Conservation (phyloP, 1,140 invertebrate genomes). For the Helicoverpa armigera region DNA sequence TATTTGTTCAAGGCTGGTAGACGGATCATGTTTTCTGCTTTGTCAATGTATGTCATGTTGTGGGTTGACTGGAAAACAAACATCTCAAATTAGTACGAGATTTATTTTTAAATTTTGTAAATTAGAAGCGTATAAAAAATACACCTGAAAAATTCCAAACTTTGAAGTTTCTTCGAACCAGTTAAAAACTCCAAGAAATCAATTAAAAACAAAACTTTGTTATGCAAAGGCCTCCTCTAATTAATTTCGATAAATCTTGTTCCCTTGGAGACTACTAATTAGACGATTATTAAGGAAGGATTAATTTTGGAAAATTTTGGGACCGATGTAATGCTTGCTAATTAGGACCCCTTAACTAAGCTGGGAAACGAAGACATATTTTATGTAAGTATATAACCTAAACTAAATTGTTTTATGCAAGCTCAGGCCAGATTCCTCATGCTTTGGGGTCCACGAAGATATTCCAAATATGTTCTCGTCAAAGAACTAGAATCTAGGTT, state of each 20-base stretch:
- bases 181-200: neutral
- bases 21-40: conserved; percentile 71
- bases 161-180: neutral
- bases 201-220: neutral
- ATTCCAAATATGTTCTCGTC: too few species aligned
- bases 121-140: too few species aligned
- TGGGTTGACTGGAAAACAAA: conserved; percentile 55
- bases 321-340: neutral
- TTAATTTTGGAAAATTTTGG: neutral
- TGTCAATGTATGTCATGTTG: conserved; percentile 67
- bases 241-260: conserved; percentile 23
- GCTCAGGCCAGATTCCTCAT: too few species aligned
- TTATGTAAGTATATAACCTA: too few species aligned
- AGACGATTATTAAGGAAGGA: conserved; percentile 7
- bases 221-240: neutral
- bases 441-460: too few species aligned
- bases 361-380: too few species aligned
- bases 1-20: conserved; percentile 64
- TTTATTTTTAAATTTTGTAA: neutral
- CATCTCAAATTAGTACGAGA: neutral
- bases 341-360: too few species aligned
- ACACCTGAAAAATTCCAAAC: neutral
- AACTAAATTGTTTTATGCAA: too few species aligned
- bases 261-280: conserved; percentile 13
- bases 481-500: too few species aligned